Conservation (phyloP, 2,113 vertebrate species). For the Chaetops frenatus region DNA sequence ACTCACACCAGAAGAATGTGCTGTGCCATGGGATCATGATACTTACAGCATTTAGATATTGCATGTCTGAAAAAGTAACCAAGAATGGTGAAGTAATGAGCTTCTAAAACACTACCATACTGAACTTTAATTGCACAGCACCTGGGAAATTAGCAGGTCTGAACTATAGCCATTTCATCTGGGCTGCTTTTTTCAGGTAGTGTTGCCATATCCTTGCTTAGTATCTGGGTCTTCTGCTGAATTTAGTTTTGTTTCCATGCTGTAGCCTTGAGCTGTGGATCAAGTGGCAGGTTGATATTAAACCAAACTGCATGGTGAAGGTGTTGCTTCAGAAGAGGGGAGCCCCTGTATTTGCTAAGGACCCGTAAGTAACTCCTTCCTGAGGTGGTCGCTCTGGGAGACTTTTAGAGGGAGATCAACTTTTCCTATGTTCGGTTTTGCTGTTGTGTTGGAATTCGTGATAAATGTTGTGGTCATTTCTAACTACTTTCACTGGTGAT, state of each 20-base stretch:
- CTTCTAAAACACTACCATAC: not conserved
- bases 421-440: not conserved
- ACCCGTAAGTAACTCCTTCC: not conserved
- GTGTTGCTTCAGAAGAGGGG: not conserved
- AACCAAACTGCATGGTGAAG: not conserved
- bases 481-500: constrained; percentile 3
- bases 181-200: not conserved
- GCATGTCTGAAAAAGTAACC: not conserved
- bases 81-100: not conserved
- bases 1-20: not conserved
- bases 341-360: not conserved
- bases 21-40: not conserved
- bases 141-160: not conserved
- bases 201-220: not conserved
- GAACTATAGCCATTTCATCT: not conserved
- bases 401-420: not conserved
- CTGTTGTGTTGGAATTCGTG: not conserved
- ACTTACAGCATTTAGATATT: not conserved
- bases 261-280: not conserved
- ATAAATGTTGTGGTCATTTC: not conserved
- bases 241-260: not conserved
- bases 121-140: not conserved
- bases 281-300: not conserved
- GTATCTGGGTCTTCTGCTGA: not conserved
- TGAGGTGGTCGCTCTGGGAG: accelerated